Conservation (phyloP, 1,140 invertebrate species). For the Centruroides sculpturatus region DNA sequence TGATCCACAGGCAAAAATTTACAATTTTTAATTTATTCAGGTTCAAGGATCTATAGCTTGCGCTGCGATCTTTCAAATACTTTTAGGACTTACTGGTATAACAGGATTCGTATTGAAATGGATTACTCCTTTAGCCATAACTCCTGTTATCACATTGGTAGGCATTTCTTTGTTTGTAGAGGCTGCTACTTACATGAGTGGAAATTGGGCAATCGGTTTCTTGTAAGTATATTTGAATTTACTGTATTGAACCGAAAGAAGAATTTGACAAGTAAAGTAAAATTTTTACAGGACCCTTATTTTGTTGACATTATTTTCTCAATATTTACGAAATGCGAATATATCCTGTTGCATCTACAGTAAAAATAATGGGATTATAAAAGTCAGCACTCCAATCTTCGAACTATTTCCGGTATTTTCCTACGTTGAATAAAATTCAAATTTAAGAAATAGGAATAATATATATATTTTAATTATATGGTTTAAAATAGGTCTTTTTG, state of each 20-base stretch:
- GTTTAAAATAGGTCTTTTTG: constrained; percentile 26
- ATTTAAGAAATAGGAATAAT: no score
- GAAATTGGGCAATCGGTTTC: constrained; percentile 61
- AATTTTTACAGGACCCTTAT: constrained; percentile 23
- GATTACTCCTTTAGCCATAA: constrained; percentile 64
- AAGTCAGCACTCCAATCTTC: constrained; percentile 21
- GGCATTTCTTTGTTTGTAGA: constrained; percentile 64
- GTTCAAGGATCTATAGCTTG: constrained; percentile 69
- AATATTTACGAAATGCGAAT: constrained; percentile 22
- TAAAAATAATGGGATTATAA: constrained; percentile 8
- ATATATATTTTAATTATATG: no score
- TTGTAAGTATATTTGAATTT: constrained; percentile 21
- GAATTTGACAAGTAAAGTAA: no score
- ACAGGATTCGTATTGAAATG: constrained; percentile 33
- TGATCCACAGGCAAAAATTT: not conserved
- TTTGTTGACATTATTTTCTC: constrained; percentile 24
- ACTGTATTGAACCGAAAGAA: no score
- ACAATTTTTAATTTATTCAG: constrained; percentile 13
- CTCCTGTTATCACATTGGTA: constrained; percentile 63
- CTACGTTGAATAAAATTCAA: no score
- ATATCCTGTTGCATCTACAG: constrained; percentile 20
- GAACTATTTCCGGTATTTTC: constrained; percentile 24
- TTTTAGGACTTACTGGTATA: constrained; percentile 46
- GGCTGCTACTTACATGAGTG: constrained; percentile 52
- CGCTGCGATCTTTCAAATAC: constrained; percentile 57